Evolutionary conservation across 1,140 invertebrate species (phyloP), one percentile per base, ranked within the genome.

Genomic region (Leptonema lineaticorne): DNA sequence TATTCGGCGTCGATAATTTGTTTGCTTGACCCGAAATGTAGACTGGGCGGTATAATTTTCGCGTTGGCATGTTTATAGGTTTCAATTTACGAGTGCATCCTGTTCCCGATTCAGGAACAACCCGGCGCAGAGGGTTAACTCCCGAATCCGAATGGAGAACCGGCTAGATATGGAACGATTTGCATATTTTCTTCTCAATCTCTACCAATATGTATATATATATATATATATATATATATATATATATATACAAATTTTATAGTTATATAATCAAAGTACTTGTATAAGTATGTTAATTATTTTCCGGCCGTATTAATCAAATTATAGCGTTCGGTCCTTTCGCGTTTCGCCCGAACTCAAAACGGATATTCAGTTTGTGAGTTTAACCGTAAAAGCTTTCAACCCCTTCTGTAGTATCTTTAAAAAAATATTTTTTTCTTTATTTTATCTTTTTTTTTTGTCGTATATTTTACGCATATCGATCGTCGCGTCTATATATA

Each of bases 231-330:
- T n/a, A n/a, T n/a, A n/a, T n/a, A n/a, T n/a, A n/a, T n/a, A n/a
- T n/a, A n/a, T n/a, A n/a, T n/a, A n/a, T n/a, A n/a, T n/a, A n/a
- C n/a, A n/a, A n/a, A n/a, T n/a, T n/a, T n/a, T n/a, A n/a, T n/a
- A n/a, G n/a, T n/a, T n/a, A n/a, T n/a, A n/a, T n/a, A n/a, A 33
- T 11, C 37, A 2, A 45, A 3, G 14, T 2, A 9, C 3, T 16
- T 4, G 14, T 53, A 53, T 53, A 53, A 59, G 28, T 33, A 59
- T 63, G 59, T 63, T 63, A 63, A 63, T 63, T 63, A 63, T 63
- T 63, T 63, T 22, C 59, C 41, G 59, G 41, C 29, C 29, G 41
- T 63, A 63, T 63, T 63, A 63, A 63, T 63, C 59, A 63, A 63
- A 63, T 37, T 33, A 63, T 63, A 63, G 46, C 59, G 46, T 37